Conservation (phyloP, 2,888 invertebrate genomes). For the Lasioglossum pauxillum region DNA sequence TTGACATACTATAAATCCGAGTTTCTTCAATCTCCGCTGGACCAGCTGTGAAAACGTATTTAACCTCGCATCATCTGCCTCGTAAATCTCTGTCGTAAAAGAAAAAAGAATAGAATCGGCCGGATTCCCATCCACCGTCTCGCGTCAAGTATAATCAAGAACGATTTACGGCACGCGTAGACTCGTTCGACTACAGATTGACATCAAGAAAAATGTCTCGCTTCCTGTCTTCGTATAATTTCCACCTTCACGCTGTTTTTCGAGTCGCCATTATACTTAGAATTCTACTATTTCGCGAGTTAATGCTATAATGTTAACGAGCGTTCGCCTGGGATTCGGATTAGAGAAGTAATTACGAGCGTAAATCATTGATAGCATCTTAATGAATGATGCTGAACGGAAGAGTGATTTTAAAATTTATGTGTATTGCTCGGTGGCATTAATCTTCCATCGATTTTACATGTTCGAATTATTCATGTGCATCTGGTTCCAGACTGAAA, state of each 20-base stretch:
- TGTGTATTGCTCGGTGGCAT: not conserved
- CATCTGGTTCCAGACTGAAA: not conserved
- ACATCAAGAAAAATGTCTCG: slow-evolving; percentile 6
- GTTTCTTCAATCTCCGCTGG: not conserved
- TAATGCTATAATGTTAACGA: not conserved
- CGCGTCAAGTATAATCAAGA: slow-evolving; percentile 40
- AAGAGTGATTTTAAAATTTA: not conserved
- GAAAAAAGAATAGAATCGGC: slow-evolving; percentile 29
- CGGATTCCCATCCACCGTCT: slow-evolving; percentile 13
- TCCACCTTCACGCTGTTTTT: not conserved
- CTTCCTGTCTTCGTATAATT: not conserved
- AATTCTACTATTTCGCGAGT: not conserved
- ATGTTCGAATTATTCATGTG: not conserved
- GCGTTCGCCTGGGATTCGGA: not conserved
- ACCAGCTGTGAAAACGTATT: not conserved
- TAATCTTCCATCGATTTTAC: not conserved
- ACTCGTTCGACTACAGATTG: not conserved
- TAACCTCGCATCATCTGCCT: slow-evolving; percentile 45
- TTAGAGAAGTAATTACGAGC: not conserved
- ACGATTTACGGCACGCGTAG: slow-evolving; percentile 30
- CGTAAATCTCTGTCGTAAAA: slow-evolving; percentile 39
- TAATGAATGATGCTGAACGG: not conserved
- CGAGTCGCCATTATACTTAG: not conserved
- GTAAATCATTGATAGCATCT: not conserved
- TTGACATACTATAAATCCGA: not conserved